Evolutionary conservation across 2,797 vertebrate genomes (phyloP).

Genomic region (Microctenopoma stevenorrisi): DNA sequence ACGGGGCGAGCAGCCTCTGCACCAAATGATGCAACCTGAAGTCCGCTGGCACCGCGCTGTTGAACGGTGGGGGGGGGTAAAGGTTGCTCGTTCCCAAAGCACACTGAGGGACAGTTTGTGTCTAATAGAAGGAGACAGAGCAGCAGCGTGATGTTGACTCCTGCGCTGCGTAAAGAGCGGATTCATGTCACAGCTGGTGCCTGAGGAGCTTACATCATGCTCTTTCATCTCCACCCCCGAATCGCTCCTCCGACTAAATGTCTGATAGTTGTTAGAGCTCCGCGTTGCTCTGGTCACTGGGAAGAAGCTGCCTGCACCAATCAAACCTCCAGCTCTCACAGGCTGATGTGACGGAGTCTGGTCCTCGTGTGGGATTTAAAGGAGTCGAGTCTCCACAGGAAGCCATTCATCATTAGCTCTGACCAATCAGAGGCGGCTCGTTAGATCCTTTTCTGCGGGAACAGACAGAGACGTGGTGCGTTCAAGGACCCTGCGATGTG

Average conservation of each 20-base stretch:
- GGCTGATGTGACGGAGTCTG: neutral
- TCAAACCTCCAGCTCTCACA: conserved; percentile 4
- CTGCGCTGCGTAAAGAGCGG: neutral
- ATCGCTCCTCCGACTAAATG: conserved; percentile 1
- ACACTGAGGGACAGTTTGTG: neutral
- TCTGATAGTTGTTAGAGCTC: conserved; percentile 18
- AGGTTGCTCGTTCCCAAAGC: neutral
- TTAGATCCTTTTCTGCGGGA: neutral
- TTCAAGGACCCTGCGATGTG: neutral
- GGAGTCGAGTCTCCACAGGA: too few relatives aligned
- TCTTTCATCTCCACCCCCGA: conserved; percentile 15
- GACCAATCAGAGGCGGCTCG: neutral
- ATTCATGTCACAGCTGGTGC: neutral
- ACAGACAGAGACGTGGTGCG: neutral
- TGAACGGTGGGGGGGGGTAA: too few relatives aligned
- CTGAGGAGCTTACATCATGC: conserved; percentile 43
- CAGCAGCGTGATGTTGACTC: conserved; percentile 11
- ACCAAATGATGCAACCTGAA: conserved; percentile 54
- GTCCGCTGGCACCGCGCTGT: conserved; percentile 7
- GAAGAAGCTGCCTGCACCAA: conserved; percentile 18
- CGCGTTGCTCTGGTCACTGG: conserved; percentile 23
- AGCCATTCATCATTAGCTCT: neutral
- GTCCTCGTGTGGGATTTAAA: too few relatives aligned
- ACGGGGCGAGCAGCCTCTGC: conserved; percentile 34
- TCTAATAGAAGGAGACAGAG: conserved; percentile 14